Conservation (phyloP, 1,140 invertebrate species). For the Drosophila setifemur region DNA sequence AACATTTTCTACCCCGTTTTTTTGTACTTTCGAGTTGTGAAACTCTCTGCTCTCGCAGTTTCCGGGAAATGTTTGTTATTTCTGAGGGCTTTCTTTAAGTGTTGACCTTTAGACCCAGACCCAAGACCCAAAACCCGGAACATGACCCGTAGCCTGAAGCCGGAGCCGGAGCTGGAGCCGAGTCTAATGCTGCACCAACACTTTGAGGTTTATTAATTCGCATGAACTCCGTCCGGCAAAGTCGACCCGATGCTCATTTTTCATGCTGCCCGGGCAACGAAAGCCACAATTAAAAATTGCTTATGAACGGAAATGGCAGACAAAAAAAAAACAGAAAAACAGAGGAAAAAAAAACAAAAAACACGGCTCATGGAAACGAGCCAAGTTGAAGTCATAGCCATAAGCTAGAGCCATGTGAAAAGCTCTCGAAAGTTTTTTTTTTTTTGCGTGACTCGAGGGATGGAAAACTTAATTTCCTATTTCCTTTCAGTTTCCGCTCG, state of each 20-base stretch:
- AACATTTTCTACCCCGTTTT: neutral
- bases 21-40: too few relatives aligned
- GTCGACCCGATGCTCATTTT: constrained; percentile 62
- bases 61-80: too few relatives aligned
- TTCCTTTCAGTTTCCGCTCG: constrained; percentile 46
- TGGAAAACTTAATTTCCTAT: constrained; percentile 71
- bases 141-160: neutral
- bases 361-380: constrained; percentile 19
- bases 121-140: neutral
- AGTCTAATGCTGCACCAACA: constrained; percentile 33
- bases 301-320: constrained; percentile 71
- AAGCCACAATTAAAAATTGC: constrained; percentile 78
- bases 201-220: constrained; percentile 76
- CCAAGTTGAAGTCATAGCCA: constrained; percentile 12
- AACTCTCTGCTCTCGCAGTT: too few relatives aligned
- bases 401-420: constrained; percentile 45
- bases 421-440: constrained; percentile 54
- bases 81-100: neutral
- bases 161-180: constrained; percentile 4
- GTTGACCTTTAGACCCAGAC: neutral
- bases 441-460: neutral
- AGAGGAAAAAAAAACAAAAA: constrained; percentile 27
- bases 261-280: constrained; percentile 60
- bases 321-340: constrained; percentile 25
- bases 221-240: constrained; percentile 60